Evolutionary conservation across 2,113 vertebrate genomes (phyloP), one percentile per base, ranked within the genome.

Genomic region (Istiophorus platypterus): DNA sequence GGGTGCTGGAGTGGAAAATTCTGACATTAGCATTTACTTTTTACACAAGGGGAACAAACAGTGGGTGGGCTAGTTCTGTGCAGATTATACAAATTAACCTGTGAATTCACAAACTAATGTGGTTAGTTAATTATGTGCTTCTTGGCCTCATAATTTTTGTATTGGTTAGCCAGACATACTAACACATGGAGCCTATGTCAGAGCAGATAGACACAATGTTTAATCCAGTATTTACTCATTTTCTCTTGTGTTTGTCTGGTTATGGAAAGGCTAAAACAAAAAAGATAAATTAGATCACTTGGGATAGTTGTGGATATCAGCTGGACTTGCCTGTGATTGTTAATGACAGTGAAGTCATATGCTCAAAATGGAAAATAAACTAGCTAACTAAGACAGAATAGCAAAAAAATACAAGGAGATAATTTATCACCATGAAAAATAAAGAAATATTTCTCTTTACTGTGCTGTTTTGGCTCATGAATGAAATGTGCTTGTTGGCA

Each of bases 391-490:
- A 80, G 70, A 34, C 80, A 83, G 59, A 63, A 49, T 61, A 61
- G 29, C 10, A 54, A 39, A 54, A n/a, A 76, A 79, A 64, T 22
- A 52, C 66, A 39, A 69, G 52, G 54, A 85, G 29, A 75, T 57
- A 59, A 49, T 74, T 27, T 64, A 72, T 65, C 63, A 65, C 45
- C 14, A 22, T 62, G 69, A 17, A 66, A 61, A 88, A 72, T 41
- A 87, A 34, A 45, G 51, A 47, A 52, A 76, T 54, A 78, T 77
- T 61, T 68, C 26, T 83, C 66, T 85, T 82, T 81, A 58, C 74
- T 85, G 74, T 80, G 37, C 20, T 76, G 71, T 88, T 75, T 82
- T 88, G 82, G 82, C 72, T 74, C 0, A 4, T 66, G 72, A 79
- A 72, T 54, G 37, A 85, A 70, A 75, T 59, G 56, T 70, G 66